Percentiles rank a stretch among this genome's conserved stretches.
Evolutionary conservation across 2,113 vertebrate genomes (phyloP).

Genomic region (Limnothrissa miodon): DNA sequence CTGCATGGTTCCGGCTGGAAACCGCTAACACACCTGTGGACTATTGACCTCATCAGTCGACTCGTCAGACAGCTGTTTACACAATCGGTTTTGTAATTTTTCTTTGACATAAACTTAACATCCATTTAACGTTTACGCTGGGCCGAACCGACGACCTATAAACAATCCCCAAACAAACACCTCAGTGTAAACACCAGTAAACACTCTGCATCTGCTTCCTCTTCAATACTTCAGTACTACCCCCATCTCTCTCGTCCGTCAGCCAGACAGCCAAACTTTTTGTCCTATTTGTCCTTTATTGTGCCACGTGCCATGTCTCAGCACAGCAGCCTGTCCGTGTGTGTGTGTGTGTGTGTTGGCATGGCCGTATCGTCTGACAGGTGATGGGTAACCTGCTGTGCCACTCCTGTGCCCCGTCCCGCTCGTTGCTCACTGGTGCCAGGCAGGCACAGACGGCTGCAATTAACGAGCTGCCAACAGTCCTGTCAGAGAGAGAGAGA

Average conservation of each 20-base stretch:
- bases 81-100: neutral
- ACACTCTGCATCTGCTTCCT: neutral
- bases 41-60: too few relatives aligned
- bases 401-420: slow-evolving; percentile 21
- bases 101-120: neutral
- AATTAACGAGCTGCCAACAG: slow-evolving; percentile 43
- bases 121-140: neutral
- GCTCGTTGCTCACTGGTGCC: slow-evolving; percentile 35
- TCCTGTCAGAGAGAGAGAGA: neutral
- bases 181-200: neutral
- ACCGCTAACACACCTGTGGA: too few relatives aligned
- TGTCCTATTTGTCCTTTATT: neutral
- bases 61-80: neutral
- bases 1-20: too few relatives aligned
- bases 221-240: neutral
- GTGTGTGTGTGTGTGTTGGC: neutral
- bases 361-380: slow-evolving; percentile 36
- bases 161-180: neutral
- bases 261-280: neutral
- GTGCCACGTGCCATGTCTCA: neutral
- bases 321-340: neutral
- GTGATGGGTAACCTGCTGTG: slow-evolving; percentile 36
- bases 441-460: slow-evolving; percentile 34
- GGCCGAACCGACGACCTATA: neutral
- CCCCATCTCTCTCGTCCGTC: neutral